A percentile compares a stretch with the other conserved stretches of the same genome.
Conservation (phyloP, 2,888 invertebrate genomes). For the Aleiodes alternator region DNA sequence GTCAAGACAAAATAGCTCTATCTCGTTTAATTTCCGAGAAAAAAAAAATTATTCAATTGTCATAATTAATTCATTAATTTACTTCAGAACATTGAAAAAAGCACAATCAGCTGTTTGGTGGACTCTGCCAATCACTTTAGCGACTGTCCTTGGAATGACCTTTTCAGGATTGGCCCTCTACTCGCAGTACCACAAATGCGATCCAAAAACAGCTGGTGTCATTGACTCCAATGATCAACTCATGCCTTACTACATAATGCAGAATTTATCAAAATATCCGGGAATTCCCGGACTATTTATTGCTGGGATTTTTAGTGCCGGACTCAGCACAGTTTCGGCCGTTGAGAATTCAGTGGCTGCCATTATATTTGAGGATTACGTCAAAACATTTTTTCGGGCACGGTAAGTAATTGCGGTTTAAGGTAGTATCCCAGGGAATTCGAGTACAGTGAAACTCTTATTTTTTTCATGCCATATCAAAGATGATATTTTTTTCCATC, state of each 20-base stretch:
- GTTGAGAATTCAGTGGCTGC: conserved; percentile 93
- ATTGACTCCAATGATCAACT: conserved; percentile 85
- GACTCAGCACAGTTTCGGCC: conserved; percentile 93
- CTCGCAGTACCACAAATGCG: conserved; percentile 87
- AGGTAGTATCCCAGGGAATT: no score
- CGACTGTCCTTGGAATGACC: conserved; percentile 83
- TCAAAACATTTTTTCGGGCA: conserved; percentile 75
- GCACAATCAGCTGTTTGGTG: conserved; percentile 86
- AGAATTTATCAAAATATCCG: conserved; percentile 79
- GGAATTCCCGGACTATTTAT: conserved; percentile 66
- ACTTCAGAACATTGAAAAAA: conserved; percentile 79
- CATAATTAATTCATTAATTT: not conserved
- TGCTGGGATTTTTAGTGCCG: conserved; percentile 87
- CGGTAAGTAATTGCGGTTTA: conserved; percentile 52
- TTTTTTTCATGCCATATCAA: no score
- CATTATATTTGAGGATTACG: conserved; percentile 91
- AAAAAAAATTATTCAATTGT: not conserved
- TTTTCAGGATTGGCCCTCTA: conserved; percentile 89
- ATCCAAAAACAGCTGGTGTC: conserved; percentile 81
- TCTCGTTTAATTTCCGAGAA: no score
- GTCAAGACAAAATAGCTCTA: no score
- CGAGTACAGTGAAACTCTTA: no score
- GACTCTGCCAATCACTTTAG: conserved; percentile 86
- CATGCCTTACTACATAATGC: conserved; percentile 87
- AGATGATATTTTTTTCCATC: no score